phyloP scores from a whole-genome alignment of 2,888 invertebrate species.

The Ephialtes manifestator region DNA sequence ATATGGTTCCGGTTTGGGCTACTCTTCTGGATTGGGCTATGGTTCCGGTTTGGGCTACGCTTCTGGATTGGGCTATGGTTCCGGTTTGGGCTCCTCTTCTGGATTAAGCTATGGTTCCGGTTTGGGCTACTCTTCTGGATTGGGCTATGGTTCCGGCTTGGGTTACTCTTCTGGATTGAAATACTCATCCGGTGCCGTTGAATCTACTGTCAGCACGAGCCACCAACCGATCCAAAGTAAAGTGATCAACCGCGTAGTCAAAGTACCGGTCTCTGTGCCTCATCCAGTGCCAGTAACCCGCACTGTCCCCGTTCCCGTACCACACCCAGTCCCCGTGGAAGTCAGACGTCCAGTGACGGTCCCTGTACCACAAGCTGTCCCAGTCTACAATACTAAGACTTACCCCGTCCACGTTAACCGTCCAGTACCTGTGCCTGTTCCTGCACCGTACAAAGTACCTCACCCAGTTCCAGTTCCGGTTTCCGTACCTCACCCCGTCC shows the following conservation, averaged over 20 bases:
- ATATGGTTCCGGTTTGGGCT: not conserved
- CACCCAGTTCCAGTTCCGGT: slow-evolving; percentile 56
- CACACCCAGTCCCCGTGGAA: slow-evolving; percentile 57
- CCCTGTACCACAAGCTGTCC: slow-evolving; percentile 62
- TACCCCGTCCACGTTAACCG: slow-evolving; percentile 68
- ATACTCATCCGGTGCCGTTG: not conserved
- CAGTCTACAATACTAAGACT: slow-evolving; percentile 61
- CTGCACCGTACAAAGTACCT: slow-evolving; percentile 59
- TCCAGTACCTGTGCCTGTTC: slow-evolving; percentile 70
- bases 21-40: not conserved
- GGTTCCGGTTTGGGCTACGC: slow-evolving; percentile 12
- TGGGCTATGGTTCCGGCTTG: not conserved
- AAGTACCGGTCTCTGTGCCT: slow-evolving; percentile 62
- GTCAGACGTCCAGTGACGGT: slow-evolving; percentile 66
- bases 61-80: slow-evolving; percentile 22
- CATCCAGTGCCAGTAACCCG: slow-evolving; percentile 57
- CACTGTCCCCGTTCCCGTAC: slow-evolving; percentile 51
- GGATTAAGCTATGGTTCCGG: not conserved
- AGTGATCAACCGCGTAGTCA: slow-evolving; percentile 40
- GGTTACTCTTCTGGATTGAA: not conserved
- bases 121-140: slow-evolving; percentile 1
- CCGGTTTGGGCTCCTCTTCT: not conserved
- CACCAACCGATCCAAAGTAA: slow-evolving; percentile 7
- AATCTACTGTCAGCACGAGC: not conserved
- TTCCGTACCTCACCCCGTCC: slow-evolving; percentile 16